A percentile compares a stretch with the other conserved stretches of the same genome.
Evolutionary conservation across 2,113 vertebrate genomes (phyloP).

Genomic region (Lethenteron reissneri): DNA sequence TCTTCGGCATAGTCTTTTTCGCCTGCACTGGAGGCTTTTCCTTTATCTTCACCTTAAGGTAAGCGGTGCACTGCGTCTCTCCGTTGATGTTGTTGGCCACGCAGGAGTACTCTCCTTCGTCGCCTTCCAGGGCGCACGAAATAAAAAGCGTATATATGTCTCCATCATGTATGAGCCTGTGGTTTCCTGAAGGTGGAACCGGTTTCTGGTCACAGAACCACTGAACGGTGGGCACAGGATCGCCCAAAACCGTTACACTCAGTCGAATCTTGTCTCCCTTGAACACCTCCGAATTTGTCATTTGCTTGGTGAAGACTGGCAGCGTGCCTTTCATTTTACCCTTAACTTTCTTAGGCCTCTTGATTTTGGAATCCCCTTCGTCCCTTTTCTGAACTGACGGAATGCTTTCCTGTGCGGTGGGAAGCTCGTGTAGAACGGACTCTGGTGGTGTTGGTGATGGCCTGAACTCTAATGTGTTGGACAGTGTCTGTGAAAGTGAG

Average conservation of each 20-base stretch:
- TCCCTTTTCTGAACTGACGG: not conserved
- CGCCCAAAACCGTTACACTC: slow-evolving; percentile 39
- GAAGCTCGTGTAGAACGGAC: not conserved
- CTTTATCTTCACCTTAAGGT: slow-evolving; percentile 31
- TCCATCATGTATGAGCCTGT: slow-evolving; percentile 40
- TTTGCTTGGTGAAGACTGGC: slow-evolving; percentile 42
- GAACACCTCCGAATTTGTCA: slow-evolving; percentile 28
- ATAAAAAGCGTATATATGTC: slow-evolving; percentile 50
- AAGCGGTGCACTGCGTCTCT: slow-evolving; percentile 32
- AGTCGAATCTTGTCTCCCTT: slow-evolving; percentile 40
- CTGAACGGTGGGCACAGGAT: slow-evolving; percentile 44
- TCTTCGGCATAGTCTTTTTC: slow-evolving; percentile 10
- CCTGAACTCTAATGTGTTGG: slow-evolving; percentile 32
- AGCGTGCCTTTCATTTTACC: slow-evolving; percentile 18
- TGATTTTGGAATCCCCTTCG: too few relatives aligned
- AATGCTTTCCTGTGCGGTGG: not conserved
- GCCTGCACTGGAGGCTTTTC: slow-evolving; percentile 16
- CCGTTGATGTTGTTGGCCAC: slow-evolving; percentile 41
- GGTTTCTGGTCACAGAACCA: slow-evolving; percentile 46
- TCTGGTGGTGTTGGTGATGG: slow-evolving; percentile 2
- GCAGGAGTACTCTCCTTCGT: slow-evolving; percentile 54
- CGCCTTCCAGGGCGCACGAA: slow-evolving; percentile 25
- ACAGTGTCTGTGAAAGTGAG: slow-evolving; percentile 24
- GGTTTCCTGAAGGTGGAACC: slow-evolving; percentile 29
- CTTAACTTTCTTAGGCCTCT: not conserved